Evolutionary conservation across 1,140 invertebrate genomes (phyloP).

Genomic region (Drosophila persimilis): DNA sequence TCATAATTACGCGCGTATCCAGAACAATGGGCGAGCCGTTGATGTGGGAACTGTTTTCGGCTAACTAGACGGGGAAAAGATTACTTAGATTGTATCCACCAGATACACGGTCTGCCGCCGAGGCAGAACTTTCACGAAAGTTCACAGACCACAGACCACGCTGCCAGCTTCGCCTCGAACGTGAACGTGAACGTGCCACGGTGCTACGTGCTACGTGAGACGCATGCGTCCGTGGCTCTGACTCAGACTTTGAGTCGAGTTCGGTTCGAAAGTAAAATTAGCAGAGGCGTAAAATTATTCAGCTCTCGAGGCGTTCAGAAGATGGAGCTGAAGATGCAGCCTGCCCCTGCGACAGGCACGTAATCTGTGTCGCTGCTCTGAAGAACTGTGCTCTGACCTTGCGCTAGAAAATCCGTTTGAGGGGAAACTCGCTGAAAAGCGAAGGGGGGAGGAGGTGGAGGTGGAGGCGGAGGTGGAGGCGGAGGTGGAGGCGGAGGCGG

Average conservation of each 20-base stretch:
- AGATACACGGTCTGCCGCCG: constrained; percentile 1
- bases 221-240: constrained; percentile 56
- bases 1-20: constrained; percentile 31
- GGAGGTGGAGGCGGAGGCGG: neutral
- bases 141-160: constrained; percentile 52
- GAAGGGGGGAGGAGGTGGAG: no score
- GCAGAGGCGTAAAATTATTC: constrained; percentile 49
- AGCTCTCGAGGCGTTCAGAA: constrained; percentile 12
- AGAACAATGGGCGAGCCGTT: constrained; percentile 54
- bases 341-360: constrained; percentile 41
- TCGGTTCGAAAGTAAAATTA: constrained; percentile 67
- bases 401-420: constrained; percentile 57
- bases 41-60: constrained; percentile 55
- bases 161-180: neutral
- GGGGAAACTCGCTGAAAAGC: constrained; percentile 28
- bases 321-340: constrained; percentile 15
- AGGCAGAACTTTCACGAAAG: constrained; percentile 74
- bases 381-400: constrained; percentile 67
- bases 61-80: constrained; percentile 60
- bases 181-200: no score
- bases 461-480: neutral
- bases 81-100: constrained; percentile 18
- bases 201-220: constrained; percentile 50
- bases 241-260: constrained; percentile 1
- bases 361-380: constrained; percentile 69